These are phyloP conservation scores for Eupithecia insigniata DNA, from an alignment of 2,888 invertebrate species.

Conservation along the genomic window DNA sequence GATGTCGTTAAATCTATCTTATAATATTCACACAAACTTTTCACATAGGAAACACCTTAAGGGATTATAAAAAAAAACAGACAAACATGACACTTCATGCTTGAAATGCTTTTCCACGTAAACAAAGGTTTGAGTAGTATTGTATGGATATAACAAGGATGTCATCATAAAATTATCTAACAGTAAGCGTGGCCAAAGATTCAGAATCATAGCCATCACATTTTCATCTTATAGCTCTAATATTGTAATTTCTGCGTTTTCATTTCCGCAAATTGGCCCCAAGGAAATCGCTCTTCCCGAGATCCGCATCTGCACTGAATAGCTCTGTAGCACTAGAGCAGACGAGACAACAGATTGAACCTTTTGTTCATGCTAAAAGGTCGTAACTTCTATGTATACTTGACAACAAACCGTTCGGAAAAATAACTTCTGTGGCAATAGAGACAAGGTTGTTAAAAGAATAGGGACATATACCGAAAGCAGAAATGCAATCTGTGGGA, in stretches of 20 bases:
- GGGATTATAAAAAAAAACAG: too few relatives aligned
- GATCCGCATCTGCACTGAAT: conserved; percentile 76
- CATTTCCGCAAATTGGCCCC: conserved; percentile 66
- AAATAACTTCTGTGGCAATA: conserved; percentile 49
- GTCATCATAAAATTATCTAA: background rate
- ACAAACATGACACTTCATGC: too few relatives aligned
- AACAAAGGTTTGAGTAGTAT: background rate
- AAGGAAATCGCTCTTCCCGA: conserved; percentile 69
- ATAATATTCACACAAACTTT: too few relatives aligned
- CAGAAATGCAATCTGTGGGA: conserved; percentile 76
- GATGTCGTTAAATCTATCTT: too few relatives aligned
- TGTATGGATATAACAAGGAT: background rate
- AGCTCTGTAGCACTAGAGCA: conserved; percentile 70
- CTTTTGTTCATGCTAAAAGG: conserved; percentile 58
- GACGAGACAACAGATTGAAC: conserved; percentile 80
- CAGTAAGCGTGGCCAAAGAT: background rate
- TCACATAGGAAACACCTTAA: too few relatives aligned
- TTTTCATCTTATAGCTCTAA: conserved; percentile 10
- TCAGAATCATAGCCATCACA: conserved; percentile 5
- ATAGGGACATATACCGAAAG: conserved; percentile 48
- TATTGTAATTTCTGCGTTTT: conserved; percentile 61
- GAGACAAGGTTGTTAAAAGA: conserved; percentile 26
- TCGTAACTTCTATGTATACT: conserved; percentile 58
- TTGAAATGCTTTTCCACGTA: too few relatives aligned
- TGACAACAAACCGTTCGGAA: conserved; percentile 34